These are phyloP conservation scores for Austrofundulus limnaeus DNA, from an alignment of 2,113 vertebrate species.

Conservation along the genomic window DNA sequence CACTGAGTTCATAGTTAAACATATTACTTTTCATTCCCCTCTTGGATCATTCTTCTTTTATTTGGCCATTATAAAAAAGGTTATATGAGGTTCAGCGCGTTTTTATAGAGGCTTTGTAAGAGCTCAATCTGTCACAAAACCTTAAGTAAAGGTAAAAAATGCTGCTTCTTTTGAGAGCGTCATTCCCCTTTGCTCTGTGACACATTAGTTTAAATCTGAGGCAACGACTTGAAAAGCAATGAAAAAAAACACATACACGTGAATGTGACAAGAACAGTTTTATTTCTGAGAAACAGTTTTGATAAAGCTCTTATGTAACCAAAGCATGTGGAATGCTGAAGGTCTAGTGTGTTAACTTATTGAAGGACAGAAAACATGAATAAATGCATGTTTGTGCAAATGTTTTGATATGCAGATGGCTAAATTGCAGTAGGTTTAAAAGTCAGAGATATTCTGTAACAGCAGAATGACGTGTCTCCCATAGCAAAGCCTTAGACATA, in stretches of 20 bases:
- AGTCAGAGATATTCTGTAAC: constrained; percentile 52
- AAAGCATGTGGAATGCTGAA: constrained; percentile 32
- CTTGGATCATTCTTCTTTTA: constrained; percentile 34
- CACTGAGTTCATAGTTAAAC: constrained; percentile 32
- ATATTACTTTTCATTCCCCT: constrained; percentile 45
- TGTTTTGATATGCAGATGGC: constrained; percentile 26
- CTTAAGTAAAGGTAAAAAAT: constrained; percentile 36
- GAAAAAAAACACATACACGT: not conserved
- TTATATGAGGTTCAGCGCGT: constrained; percentile 45
- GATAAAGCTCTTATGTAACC: constrained; percentile 39
- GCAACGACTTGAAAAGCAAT: constrained; percentile 12
- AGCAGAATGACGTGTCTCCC: constrained; percentile 42
- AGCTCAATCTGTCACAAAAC: constrained; percentile 57
- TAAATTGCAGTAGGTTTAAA: constrained; percentile 36
- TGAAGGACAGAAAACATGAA: constrained; percentile 46
- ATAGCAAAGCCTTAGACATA: constrained; percentile 17
- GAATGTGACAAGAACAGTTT: constrained; percentile 33
- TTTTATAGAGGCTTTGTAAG: constrained; percentile 39
- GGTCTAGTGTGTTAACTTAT: constrained; percentile 32
- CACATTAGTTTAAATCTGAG: constrained; percentile 5
- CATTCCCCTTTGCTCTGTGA: not conserved
- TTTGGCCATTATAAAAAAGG: constrained; percentile 38
- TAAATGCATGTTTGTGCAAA: constrained; percentile 58
- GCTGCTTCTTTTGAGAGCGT: constrained; percentile 1
- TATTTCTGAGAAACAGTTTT: constrained; percentile 54